A percentile compares a stretch with the other conserved stretches of the same genome.
phyloP scores from a whole-genome alignment of 2,113 vertebrate genomes.

The Egretta garzetta region DNA sequence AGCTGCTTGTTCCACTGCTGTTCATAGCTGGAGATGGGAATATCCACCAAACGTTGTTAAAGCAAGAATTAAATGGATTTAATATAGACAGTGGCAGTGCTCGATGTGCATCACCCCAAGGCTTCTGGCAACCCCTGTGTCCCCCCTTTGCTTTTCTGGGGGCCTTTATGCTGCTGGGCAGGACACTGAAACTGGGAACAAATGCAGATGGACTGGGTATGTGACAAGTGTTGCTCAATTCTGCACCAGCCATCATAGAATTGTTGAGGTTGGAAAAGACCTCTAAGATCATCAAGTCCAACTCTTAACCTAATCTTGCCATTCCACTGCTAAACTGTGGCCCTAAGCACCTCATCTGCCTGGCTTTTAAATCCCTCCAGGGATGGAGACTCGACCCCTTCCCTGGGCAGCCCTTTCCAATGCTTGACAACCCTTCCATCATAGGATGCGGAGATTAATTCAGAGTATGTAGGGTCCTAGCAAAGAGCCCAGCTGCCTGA shows the following conservation, averaged over 20 bases:
- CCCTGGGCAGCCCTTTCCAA: too few species aligned
- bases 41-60: not conserved
- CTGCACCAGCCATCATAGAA: not conserved
- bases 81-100: accelerated
- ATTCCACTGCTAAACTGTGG: too few species aligned
- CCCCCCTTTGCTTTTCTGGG: not conserved
- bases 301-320: too few species aligned
- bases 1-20: not conserved
- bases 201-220: too few species aligned
- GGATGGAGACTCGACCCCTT: too few species aligned
- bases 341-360: too few species aligned
- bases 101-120: not conserved
- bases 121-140: not conserved
- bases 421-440: too few species aligned
- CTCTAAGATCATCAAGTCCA: too few species aligned
- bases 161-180: not conserved
- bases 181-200: not conserved
- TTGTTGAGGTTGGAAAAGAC: too few species aligned
- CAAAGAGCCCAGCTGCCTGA: not conserved
- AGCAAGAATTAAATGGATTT: not conserved
- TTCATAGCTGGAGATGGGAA: not conserved
- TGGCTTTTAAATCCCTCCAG: too few species aligned
- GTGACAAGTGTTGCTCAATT: not conserved
- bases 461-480: not conserved
- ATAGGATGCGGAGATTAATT: not conserved